Conservation (phyloP, 2,888 invertebrate genomes). For the Leptinotarsa rubiginosa region DNA sequence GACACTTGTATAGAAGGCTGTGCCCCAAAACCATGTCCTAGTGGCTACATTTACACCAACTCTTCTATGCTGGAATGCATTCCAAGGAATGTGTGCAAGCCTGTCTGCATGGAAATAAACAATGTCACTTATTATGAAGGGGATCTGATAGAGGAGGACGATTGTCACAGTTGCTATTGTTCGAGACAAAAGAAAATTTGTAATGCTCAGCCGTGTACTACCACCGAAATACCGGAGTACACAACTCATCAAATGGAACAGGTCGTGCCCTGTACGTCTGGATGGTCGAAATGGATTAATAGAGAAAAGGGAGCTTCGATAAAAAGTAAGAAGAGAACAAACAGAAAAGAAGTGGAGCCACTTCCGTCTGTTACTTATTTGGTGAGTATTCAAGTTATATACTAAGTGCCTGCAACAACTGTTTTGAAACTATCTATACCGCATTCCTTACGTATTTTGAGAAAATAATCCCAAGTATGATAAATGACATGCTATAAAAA, state of each 20-base stretch:
- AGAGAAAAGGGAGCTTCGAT: slow-evolving; percentile 64
- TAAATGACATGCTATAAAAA: no score
- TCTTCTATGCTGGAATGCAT: slow-evolving; percentile 78
- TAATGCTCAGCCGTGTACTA: slow-evolving; percentile 75
- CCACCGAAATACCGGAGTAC: slow-evolving; percentile 37
- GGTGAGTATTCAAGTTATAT: slow-evolving; percentile 61
- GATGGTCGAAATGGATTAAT: slow-evolving; percentile 87
- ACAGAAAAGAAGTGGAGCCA: slow-evolving; percentile 70
- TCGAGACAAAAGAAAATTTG: slow-evolving; percentile 78
- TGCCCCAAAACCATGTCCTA: slow-evolving; percentile 78
- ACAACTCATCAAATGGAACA: slow-evolving; percentile 53
- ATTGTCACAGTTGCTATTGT: slow-evolving; percentile 84
- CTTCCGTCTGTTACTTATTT: slow-evolving; percentile 70
- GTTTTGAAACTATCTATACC: no score
- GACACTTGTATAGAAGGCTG: slow-evolving; percentile 89
- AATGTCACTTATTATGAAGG: slow-evolving; percentile 79
- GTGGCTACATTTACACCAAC: slow-evolving; percentile 80
- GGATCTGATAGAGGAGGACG: slow-evolving; percentile 79
- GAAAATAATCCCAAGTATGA: no score
- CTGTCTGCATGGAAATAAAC: slow-evolving; percentile 72
- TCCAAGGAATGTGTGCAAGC: slow-evolving; percentile 77
- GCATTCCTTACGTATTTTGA: no score
- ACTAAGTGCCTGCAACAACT: no score
- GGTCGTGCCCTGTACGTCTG: slow-evolving; percentile 71
- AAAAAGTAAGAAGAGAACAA: slow-evolving; percentile 56